Base-by-base conservation (phyloP, 1,140 invertebrate genomes). In the Cherax destructor region DNA sequence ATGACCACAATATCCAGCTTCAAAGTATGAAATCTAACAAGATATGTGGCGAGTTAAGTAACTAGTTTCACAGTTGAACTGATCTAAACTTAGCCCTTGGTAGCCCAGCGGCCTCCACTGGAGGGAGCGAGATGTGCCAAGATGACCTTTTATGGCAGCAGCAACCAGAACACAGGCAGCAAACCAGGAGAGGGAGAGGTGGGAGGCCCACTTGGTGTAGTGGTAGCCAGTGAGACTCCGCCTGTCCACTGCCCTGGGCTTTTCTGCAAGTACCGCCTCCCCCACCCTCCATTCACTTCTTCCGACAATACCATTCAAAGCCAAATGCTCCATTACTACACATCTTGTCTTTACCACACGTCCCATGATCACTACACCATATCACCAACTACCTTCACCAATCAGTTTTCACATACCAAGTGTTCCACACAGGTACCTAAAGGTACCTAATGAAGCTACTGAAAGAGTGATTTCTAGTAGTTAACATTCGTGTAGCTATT, bases 111-210 rank as follows among this genome's bases (percentile, higher is more conserved):
- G 18, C 61, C 61, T 21, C 61, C 61, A 65, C 13, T 18, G 13
- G 30, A 47, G 49, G 21, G 49, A 52, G 41, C 10, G 83, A 49
- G 65, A 21, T 50, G 84, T 52, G 84, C 69, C 65, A 86, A 77
- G 84, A 77, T 86, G 49, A 21, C 81, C 81, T 83, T 83, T 69
- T 69, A 83, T 47, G 81, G 81, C 81, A 56, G 77, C 49, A 11
- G n/a, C 76, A 47, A 83, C 80, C 80, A 61, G 52, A 52, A 56
- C 80, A 61, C 61, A 65, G 18, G 61, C 61, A 65, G 61, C 61
- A 65, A 16, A 69, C 5, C 13, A 21, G 65, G 65, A 21, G 65
- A 21, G 21, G 18, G 65, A 69, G 30, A 41, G 30, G 30, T 41
- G 30, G 69, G 69, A 74, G 24, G 69, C 7, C 18, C 13, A 65